Evolutionary conservation across 1,140 invertebrate genomes (phyloP), one percentile per base, ranked within the genome.

Genomic region (Aethina tumida): DNA sequence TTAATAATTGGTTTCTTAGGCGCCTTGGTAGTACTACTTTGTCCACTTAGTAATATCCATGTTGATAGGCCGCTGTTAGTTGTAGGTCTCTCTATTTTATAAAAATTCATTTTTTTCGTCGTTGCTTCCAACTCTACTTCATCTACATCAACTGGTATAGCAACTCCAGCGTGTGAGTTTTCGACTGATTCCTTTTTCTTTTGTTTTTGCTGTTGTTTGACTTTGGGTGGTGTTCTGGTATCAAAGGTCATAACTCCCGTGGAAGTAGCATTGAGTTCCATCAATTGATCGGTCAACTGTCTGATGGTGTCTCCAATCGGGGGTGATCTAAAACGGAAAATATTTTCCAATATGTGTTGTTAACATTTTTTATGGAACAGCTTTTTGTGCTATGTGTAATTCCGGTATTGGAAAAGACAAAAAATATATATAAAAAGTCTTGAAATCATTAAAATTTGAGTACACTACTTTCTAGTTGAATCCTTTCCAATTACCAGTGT

Each of bases 1-100:
- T 58, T 45, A 26, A 50, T 48, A 15, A 43, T 58, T 21, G 54
- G 50, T 35, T 56, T 63, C 24, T 37, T 47, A 17, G 35, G 49
- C 30, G 61, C 43, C 32, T 65, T 67, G 9, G 52, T 47, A 1
- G 63, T 66, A 0, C 56, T 47, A 5, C 49, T 39, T 14, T 69
- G 67, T 2, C 69, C 66, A 54, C 75, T 81, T 14, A 84, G 53
- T n/a, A 82, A 60, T 44, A 83, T 75, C 81, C 81, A 84, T 2
- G 80, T 84, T 2, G 79, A 82, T 37, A 84, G 67, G 4, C 77
- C 77, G 49, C 74, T 73, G 22, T 73, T 69, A 1, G 76, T 80
- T 7, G 74, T 70, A 2, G 72, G 65, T 52, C 57, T 56, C 39
- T 69, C 65, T 2, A 70, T 46, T 45, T 58, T 62, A 32, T 59